Conservation (phyloP, 2,888 invertebrate genomes). For the Abscondita cerata region DNA sequence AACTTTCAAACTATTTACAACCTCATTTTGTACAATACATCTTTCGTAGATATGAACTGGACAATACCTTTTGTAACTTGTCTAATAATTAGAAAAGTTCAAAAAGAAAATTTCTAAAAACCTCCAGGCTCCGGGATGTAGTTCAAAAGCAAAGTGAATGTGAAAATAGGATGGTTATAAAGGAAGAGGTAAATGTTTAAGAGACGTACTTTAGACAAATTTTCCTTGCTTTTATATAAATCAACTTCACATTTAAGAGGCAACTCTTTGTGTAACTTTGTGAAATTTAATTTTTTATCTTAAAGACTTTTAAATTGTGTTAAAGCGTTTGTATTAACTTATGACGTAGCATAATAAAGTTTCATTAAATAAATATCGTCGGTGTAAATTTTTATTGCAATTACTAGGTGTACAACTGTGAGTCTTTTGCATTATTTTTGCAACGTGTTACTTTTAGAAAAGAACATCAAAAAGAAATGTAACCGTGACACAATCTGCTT, state of each 20-base stretch:
- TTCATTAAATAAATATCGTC: too few species aligned
- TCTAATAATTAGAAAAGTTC: conserved; percentile 1
- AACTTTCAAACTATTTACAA: too few species aligned
- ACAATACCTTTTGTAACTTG: neutral
- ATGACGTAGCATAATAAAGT: too few species aligned
- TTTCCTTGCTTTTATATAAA: neutral
- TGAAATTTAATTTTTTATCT: too few species aligned
- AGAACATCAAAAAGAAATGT: too few species aligned
- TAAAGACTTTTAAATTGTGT: too few species aligned
- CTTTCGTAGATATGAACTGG: neutral
- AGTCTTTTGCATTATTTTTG: too few species aligned
- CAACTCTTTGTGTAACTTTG: neutral
- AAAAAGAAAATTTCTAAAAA: neutral
- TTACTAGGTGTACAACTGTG: too few species aligned
- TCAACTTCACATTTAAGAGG: neutral
- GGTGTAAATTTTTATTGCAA: too few species aligned
- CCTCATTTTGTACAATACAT: neutral
- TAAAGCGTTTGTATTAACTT: too few species aligned
- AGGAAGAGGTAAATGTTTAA: neutral
- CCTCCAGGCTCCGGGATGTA: neutral
- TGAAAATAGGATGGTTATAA: conserved; percentile 6
- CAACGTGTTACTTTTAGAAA: too few species aligned
- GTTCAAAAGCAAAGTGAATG: conserved; percentile 13
- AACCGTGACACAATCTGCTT: too few species aligned
- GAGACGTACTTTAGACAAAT: conserved; percentile 7